phyloP scores from a whole-genome alignment of 30 jellyfish, hydroid and myxozoan genomes.

The Turritopsis rubra region DNA sequence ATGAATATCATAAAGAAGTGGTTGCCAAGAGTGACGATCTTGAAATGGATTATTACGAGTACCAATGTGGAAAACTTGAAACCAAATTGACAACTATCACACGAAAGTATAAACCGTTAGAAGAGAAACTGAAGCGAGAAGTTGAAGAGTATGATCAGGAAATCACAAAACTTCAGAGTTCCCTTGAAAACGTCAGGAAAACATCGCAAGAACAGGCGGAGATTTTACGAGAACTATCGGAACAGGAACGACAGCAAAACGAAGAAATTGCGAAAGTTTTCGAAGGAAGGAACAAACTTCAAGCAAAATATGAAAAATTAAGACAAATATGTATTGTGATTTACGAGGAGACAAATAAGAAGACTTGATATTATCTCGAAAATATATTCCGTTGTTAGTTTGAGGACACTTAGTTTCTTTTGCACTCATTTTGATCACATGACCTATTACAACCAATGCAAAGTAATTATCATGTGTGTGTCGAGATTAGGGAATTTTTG shows the following conservation, averaged over 20 bases:
- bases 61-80: background rate
- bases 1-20: background rate
- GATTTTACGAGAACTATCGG: background rate
- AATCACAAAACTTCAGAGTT: background rate
- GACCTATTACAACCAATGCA: too few relatives aligned
- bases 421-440: too few relatives aligned
- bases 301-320: background rate
- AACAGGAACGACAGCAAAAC: background rate
- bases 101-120: background rate
- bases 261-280: slow-evolving; percentile 3
- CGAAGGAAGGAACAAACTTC: background rate
- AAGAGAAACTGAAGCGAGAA: background rate
- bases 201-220: background rate
- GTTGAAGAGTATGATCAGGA: background rate
- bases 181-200: background rate
- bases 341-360: background rate
- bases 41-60: background rate
- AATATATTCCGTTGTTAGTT: too few relatives aligned
- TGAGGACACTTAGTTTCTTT: too few relatives aligned
- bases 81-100: background rate
- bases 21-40: background rate
- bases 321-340: background rate
- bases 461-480: too few relatives aligned
- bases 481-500: too few relatives aligned
- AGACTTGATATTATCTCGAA: too few relatives aligned